A percentile compares a stretch with the other conserved stretches of the same genome.
Evolutionary conservation across 1,140 invertebrate species (phyloP).

Genomic region (Heterodera carotae): DNA sequence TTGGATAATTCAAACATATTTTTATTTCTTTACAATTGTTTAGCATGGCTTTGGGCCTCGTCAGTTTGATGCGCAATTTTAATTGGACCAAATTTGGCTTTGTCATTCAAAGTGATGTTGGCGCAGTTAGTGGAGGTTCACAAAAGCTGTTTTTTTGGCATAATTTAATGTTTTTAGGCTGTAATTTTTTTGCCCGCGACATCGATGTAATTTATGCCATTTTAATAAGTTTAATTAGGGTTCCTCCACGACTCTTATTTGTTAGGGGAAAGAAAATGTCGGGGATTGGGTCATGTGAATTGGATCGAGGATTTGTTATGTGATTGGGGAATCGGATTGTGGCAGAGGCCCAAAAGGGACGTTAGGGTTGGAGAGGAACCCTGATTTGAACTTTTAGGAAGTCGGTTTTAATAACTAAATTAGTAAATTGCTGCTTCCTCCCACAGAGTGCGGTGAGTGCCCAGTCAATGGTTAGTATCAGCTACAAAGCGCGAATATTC

Average conservation of each 20-base stretch:
- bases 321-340: no score
- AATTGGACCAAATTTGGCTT: not conserved
- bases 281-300: no score
- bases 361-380: no score
- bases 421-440: no score
- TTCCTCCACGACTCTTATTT: no score
- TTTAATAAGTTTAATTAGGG: no score
- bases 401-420: no score
- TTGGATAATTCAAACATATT: not conserved
- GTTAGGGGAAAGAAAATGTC: no score
- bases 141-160: not conserved
- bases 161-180: not conserved
- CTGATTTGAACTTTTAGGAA: no score
- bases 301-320: no score
- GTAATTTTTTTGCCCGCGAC: not conserved
- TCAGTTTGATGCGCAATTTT: not conserved
- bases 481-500: constrained; percentile 7
- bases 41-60: not conserved
- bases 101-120: not conserved
- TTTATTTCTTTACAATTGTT: not conserved
- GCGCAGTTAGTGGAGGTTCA: not conserved
- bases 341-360: no score
- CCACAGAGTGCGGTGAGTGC: not conserved
- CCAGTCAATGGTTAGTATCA: constrained; percentile 16
- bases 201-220: not conserved